These are phyloP conservation scores for Pelagia noctiluca DNA, from an alignment of 30 jellyfish, hydroid and myxozoan genomes.

Conservation along the genomic window DNA sequence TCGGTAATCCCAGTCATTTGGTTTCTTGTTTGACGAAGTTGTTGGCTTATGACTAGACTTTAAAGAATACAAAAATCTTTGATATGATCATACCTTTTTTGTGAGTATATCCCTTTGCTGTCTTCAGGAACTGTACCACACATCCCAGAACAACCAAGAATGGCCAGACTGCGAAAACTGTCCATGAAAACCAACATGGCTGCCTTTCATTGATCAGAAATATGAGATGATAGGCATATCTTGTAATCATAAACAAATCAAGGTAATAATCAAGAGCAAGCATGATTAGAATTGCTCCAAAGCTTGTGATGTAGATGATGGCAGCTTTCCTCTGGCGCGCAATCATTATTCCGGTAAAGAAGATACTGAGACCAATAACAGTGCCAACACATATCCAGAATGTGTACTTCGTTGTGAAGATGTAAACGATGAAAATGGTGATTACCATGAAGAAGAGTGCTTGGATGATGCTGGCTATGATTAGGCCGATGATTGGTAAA, in stretches of 20 bases:
- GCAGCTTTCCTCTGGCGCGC: slow-evolving; percentile 66
- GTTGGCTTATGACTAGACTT: too few relatives aligned
- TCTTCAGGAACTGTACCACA: slow-evolving; percentile 83
- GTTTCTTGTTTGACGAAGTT: too few relatives aligned
- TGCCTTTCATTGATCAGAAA: slow-evolving; percentile 21
- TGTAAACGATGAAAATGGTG: slow-evolving; percentile 51
- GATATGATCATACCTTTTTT: slow-evolving; percentile 70
- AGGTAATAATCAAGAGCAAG: slow-evolving; percentile 78
- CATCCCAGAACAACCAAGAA: slow-evolving; percentile 77
- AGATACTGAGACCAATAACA: slow-evolving; percentile 67
- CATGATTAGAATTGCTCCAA: slow-evolving; percentile 81
- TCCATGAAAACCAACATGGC: slow-evolving; percentile 96
- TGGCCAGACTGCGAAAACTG: slow-evolving; percentile 85
- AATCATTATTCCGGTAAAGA: slow-evolving; percentile 40
- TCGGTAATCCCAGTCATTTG: too few relatives aligned
- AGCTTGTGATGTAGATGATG: slow-evolving; percentile 84
- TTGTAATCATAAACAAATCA: slow-evolving; percentile 74
- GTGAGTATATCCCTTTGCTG: slow-evolving; percentile 79
- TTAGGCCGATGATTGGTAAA: slow-evolving; percentile 72
- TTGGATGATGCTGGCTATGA: slow-evolving; percentile 71
- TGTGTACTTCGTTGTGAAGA: slow-evolving; percentile 44
- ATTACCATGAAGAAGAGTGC: slow-evolving; percentile 64
- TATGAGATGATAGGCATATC: slow-evolving; percentile 53
- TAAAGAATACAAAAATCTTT: too few relatives aligned
- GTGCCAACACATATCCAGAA: slow-evolving; percentile 79